These are phyloP conservation scores for Syrrhaptes paradoxus DNA, from an alignment of 2,113 vertebrate species.

Conservation along the genomic window DNA sequence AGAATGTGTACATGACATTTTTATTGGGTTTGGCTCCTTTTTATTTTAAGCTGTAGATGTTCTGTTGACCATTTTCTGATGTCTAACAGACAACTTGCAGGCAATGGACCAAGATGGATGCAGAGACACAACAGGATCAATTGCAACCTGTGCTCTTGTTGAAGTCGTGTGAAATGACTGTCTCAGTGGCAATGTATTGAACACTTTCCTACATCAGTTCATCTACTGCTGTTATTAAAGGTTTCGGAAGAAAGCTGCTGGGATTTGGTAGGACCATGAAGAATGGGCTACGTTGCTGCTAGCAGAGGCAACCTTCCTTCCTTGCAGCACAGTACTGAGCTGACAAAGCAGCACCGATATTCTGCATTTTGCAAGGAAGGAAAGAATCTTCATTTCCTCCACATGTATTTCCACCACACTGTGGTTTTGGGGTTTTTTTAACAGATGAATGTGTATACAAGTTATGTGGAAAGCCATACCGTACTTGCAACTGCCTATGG, in stretches of 20 bases:
- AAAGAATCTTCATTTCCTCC: not conserved
- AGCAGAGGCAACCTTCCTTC: not conserved
- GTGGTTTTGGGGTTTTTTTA: not conserved
- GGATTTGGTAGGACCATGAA: not conserved
- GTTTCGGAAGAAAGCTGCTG: not conserved
- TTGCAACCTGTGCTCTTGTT: not conserved
- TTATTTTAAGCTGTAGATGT: not conserved
- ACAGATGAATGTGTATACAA: not conserved
- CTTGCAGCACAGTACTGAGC: not conserved
- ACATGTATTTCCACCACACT: not conserved
- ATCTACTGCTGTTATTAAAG: not conserved
- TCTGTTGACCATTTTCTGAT: not conserved
- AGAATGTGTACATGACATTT: rapidly evolving
- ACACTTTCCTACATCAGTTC: not conserved
- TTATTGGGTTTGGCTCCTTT: not conserved
- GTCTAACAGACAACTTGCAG: not conserved
- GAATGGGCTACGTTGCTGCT: not conserved
- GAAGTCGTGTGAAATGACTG: not conserved
- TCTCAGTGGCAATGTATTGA: not conserved
- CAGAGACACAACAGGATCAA: not conserved
- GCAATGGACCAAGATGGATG: not conserved
- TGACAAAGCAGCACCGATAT: not conserved
- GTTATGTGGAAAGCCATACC: not conserved
- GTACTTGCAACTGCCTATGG: not conserved
- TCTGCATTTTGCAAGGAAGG: not conserved